Evolutionary conservation across 2,113 vertebrate species (phyloP).

Genomic region (Petroica traversi): DNA sequence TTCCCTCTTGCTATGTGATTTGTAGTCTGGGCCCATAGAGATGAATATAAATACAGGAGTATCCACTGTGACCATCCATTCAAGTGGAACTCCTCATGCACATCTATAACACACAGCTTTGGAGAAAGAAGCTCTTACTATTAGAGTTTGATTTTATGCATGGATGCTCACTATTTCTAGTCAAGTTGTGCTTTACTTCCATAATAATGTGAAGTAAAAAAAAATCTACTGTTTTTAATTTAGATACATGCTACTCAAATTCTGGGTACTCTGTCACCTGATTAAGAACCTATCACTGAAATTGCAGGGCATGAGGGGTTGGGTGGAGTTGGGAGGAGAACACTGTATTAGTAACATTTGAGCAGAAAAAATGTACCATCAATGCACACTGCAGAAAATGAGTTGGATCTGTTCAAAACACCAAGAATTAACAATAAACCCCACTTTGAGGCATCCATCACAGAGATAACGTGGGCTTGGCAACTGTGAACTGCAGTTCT

Average conservation of each 20-base stretch:
- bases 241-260: neutral
- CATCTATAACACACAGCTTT: neutral
- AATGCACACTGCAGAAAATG: neutral
- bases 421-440: neutral
- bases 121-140: neutral
- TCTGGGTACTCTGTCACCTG: neutral
- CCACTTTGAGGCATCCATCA: neutral
- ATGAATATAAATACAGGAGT: neutral
- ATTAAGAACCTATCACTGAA: neutral
- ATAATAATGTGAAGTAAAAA: neutral
- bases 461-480: neutral
- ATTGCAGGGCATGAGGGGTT: neutral
- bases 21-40: neutral
- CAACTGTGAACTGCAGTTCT: neutral
- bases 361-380: neutral
- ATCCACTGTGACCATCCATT: neutral
- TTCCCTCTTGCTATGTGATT: neutral
- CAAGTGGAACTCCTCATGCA: neutral
- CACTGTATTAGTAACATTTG: neutral
- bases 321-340: rapidly evolving
- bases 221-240: neutral
- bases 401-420: neutral
- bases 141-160: neutral
- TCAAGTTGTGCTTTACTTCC: neutral
- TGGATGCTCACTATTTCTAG: neutral